Conservation (phyloP, 2,113 vertebrate species). For the Camelus bactrianus region DNA sequence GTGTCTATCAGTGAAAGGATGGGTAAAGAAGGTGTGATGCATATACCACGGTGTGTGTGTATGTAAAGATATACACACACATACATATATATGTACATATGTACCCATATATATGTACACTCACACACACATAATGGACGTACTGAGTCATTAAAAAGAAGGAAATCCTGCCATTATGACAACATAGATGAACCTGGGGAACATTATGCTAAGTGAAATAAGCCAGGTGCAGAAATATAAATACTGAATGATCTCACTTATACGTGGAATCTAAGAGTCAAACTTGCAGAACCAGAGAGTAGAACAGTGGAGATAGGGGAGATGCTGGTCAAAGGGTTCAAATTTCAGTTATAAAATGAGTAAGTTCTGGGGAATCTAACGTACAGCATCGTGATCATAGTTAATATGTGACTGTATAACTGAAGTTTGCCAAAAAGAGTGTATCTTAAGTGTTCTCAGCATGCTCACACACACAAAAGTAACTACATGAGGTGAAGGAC, state of each 20-base stretch:
- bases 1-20: not conserved
- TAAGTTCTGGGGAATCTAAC: not conserved
- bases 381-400: not conserved
- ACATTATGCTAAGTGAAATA: not conserved
- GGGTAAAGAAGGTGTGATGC: not conserved
- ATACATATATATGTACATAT: not conserved
- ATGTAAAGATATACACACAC: not conserved
- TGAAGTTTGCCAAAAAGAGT: not conserved
- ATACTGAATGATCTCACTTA: not conserved
- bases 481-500: not conserved
- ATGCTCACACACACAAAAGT: not conserved
- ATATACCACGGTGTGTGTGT: not conserved
- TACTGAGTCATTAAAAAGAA: not conserved
- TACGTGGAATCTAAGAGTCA: not conserved
- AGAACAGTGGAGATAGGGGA: not conserved
- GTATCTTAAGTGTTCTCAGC: not conserved
- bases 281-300: not conserved
- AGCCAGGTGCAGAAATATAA: not conserved
- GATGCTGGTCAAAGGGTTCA: not conserved
- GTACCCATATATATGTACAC: not conserved
- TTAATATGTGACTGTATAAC: not conserved
- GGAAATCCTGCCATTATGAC: not conserved
- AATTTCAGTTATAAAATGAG: not conserved
- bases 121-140: not conserved
- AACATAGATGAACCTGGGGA: not conserved